Evolutionary conservation across 2,888 invertebrate genomes (phyloP).

Genomic region (Hirtodrosophila cameraria): DNA sequence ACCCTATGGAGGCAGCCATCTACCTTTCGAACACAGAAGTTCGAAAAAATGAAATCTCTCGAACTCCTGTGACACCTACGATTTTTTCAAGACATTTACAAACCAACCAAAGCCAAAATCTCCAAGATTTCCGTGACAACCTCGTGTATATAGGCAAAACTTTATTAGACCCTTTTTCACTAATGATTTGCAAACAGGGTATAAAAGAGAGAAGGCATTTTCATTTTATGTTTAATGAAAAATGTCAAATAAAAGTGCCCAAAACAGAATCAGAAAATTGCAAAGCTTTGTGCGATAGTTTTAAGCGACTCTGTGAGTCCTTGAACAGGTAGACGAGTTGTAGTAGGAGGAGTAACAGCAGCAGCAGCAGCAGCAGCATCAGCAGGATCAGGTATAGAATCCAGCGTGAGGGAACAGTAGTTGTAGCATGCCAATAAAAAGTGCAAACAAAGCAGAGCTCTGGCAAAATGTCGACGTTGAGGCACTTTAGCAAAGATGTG

Average conservation of each 20-base stretch:
- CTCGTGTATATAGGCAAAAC: no score
- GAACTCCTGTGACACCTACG: no score
- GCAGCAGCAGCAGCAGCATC: not conserved
- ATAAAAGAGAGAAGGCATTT: conserved; percentile 63
- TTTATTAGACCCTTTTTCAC: no score
- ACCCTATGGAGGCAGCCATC: no score
- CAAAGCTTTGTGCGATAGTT: conserved; percentile 74
- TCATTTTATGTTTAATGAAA: conserved; percentile 77
- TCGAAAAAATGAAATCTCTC: no score
- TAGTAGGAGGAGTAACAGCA: conserved; percentile 4
- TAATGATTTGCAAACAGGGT: no score
- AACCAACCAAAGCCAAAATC: no score
- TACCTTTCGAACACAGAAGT: no score
- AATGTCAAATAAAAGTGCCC: conserved; percentile 78
- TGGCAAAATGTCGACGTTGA: conserved; percentile 4
- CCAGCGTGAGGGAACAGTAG: not conserved
- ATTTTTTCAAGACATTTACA: no score
- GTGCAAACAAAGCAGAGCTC: conserved; percentile 53
- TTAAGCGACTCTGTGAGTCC: conserved; percentile 52
- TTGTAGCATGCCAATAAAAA: conserved; percentile 53
- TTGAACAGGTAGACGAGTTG: conserved; percentile 42
- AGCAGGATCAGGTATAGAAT: conserved; percentile 1
- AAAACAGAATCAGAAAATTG: conserved; percentile 73
- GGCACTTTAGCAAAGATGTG: conserved; percentile 52
- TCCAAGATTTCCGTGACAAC: no score